Evolutionary conservation across 2,113 vertebrate species (phyloP).

Genomic region (human): DNA sequence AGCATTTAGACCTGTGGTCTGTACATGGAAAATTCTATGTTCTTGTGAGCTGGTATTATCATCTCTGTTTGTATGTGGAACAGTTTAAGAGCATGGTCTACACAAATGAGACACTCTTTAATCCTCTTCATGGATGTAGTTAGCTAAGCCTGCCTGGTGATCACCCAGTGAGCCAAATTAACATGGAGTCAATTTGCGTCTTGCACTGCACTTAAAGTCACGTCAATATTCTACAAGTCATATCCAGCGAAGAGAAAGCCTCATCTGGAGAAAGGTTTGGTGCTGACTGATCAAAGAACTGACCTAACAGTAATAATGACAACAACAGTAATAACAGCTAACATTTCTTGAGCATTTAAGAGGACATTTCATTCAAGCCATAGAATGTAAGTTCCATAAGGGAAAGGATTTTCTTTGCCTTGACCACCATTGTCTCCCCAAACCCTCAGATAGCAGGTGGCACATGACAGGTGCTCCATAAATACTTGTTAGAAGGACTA

Average conservation of each 20-base stretch:
- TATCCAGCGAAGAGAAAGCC: not conserved
- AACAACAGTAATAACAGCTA: not conserved
- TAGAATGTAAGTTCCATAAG: not conserved
- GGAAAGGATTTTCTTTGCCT: not conserved
- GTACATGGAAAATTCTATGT: not conserved
- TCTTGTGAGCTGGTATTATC: no score
- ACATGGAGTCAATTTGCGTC: not conserved
- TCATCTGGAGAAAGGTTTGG: not conserved
- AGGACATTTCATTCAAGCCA: not conserved
- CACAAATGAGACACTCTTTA: not conserved
- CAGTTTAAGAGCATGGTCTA: not conserved
- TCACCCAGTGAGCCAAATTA: not conserved
- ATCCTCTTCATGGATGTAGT: not conserved
- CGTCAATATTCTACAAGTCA: not conserved
- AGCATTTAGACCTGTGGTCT: not conserved
- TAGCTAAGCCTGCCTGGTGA: not conserved
- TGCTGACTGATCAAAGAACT: not conserved
- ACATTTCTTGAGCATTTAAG: not conserved
- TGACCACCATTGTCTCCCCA: not conserved
- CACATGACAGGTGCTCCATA: not conserved
- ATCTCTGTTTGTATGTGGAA: not conserved
- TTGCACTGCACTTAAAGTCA: not conserved
- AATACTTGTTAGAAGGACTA: not conserved
- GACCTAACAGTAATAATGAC: not conserved
- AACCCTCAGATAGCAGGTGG: not conserved